Conservation (phyloP, 2,797 vertebrate species). For the Phoeniculus purpureus region DNA sequence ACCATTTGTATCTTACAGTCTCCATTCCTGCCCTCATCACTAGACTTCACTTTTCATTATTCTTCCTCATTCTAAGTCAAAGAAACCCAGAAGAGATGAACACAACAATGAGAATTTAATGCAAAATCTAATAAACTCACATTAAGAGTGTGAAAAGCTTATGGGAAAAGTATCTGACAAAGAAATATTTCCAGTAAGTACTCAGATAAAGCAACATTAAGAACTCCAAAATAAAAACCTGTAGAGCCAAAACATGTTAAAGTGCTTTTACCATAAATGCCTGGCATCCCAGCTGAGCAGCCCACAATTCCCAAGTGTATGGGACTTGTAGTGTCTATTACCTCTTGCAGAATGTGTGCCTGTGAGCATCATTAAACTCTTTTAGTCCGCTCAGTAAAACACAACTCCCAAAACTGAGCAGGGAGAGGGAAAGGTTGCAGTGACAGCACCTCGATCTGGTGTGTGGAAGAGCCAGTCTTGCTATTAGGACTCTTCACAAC, state of each 20-base stretch:
- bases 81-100: not conserved
- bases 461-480: not conserved
- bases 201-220: not conserved
- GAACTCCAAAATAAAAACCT: not conserved
- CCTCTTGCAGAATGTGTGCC: not conserved
- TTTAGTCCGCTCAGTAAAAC: not conserved
- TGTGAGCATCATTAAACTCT: not conserved
- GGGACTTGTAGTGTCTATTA: not conserved
- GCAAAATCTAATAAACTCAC: not conserved
- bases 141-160: not conserved
- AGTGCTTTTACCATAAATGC: not conserved
- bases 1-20: not conserved
- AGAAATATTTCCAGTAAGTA: not conserved
- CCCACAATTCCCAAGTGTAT: not conserved
- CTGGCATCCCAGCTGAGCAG: fast-evolving
- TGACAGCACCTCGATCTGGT: not conserved
- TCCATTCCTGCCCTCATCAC: fast-evolving
- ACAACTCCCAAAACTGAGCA: not conserved
- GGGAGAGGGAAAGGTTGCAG: not conserved
- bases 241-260: not conserved
- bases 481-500: not conserved
- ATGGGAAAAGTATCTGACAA: not conserved
- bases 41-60: not conserved
- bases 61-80: not conserved
- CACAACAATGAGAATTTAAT: not conserved